Conservation (phyloP, 2,888 invertebrate genomes). For the Xestia xanthographa region DNA sequence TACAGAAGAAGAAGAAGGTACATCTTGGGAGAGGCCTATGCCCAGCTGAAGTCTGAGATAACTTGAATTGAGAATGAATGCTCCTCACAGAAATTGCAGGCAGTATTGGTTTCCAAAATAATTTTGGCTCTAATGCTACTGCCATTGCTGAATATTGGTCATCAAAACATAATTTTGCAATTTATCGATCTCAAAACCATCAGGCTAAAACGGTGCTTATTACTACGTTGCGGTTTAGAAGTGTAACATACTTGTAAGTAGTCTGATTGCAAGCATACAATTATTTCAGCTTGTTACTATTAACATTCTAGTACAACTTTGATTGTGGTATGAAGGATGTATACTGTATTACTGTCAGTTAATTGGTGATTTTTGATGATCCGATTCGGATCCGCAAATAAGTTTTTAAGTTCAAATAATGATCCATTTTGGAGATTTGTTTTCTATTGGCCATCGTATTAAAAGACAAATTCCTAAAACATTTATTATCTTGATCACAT, state of each 20-base stretch:
- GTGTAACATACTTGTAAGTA: conserved; percentile 27
- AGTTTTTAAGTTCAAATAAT: not conserved
- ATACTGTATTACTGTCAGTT: not conserved
- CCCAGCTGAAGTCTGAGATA: not conserved
- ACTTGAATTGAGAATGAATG: not conserved
- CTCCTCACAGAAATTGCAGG: not conserved
- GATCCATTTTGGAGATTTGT: not conserved
- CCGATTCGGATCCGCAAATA: not conserved
- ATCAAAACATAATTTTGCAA: conserved; percentile 32
- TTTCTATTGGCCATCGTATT: not conserved
- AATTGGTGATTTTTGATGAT: not conserved
- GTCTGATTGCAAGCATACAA: conserved; percentile 27
- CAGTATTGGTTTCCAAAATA: not conserved
- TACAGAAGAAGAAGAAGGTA: no score
- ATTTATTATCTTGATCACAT: not conserved
- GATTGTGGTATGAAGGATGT: conserved; percentile 28
- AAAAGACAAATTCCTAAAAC: not conserved
- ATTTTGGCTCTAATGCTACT: not conserved
- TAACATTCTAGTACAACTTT: conserved; percentile 39
- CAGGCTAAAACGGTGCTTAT: conserved; percentile 24
- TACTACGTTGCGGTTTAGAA: conserved; percentile 41
- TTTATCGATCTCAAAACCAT: conserved; percentile 21
- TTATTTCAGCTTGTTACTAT: conserved; percentile 19
- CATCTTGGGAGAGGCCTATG: not conserved
- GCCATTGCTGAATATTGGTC: not conserved